phyloP scores from a whole-genome alignment of 2,113 vertebrate species.

The Lycaon pictus region DNA sequence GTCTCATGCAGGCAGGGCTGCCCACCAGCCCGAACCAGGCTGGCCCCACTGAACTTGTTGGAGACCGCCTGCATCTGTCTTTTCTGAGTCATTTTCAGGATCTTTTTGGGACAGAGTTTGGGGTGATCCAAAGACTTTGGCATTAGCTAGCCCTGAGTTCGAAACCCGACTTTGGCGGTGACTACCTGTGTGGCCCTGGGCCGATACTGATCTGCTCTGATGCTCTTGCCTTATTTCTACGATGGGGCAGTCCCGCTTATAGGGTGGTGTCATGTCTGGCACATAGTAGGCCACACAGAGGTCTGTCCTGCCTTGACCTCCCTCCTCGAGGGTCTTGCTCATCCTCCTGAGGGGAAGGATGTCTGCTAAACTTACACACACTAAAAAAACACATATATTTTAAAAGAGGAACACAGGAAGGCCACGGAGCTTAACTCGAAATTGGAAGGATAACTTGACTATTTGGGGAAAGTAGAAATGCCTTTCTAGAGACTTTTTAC shows the following conservation, averaged over 20 bases:
- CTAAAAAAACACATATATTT: not conserved
- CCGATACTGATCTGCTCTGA: not conserved
- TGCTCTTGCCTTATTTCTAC: not conserved
- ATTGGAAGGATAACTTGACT: not conserved
- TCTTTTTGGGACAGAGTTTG: not conserved
- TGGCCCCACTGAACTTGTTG: not conserved
- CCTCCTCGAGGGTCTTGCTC: rapidly evolving
- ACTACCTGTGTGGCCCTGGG: not conserved
- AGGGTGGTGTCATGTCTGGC: not conserved
- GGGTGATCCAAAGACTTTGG: not conserved
- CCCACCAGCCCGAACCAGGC: rapidly evolving
- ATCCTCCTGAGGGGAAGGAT: not conserved
- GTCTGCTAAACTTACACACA: not conserved
- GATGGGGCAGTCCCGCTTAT: not conserved
- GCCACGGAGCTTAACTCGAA: not conserved
- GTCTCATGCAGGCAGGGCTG: not conserved
- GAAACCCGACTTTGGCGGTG: not conserved
- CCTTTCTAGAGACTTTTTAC: not conserved
- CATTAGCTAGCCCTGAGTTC: not conserved
- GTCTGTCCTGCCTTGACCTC: not conserved
- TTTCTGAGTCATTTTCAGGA: not conserved
- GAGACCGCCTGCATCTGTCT: not conserved
- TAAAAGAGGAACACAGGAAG: not conserved
- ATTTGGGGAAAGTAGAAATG: not conserved
- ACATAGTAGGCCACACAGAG: rapidly evolving